Evolutionary conservation across 2,797 vertebrate species (phyloP), one percentile per base, ranked within the genome.

Genomic region (Mus minutoides): DNA sequence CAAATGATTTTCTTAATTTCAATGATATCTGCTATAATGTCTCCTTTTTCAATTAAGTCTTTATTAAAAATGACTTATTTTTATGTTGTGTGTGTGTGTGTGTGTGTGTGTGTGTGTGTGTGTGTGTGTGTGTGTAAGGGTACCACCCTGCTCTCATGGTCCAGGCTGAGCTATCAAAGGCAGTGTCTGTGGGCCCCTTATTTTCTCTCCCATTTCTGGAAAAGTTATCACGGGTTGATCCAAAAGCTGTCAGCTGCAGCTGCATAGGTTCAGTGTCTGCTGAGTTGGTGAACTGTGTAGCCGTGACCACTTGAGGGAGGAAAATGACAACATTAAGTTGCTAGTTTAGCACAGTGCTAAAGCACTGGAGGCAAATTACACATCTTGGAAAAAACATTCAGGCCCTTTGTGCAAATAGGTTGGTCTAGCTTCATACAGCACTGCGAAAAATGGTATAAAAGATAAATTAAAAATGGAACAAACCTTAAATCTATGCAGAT

Each of bases 401-500:
- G 31, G 6, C 24, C 40, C 46, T 88, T 91, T 79, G 29, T 78
- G 85, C 56, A 94, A 85, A 80, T 0, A 93, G 37, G 11, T 13
- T 89, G 1, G 77, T 52, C 96, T 64, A 89, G 31, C 40, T 90
- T 90, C 58, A 75, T 17, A 71, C 31, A 78, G 67, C 56, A 88
- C 24, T 82, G 46, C 64, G 84, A 77, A 75, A 75, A 86, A 0
- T 85, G 64, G 43, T 62, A 92, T 94, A 82, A 77, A 82, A 56
- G 11, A 67, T 26, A 79, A 3, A 92, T 0, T 78, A 22, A 92
- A 94, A 96, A 87, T 54, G 7, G 67, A 93, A 40, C 69, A 73
- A 88, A 93, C 56, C n/a, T 78, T 89, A 54, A 90, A 93, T 19
- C 34, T 54, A 79, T 17, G 60, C 56, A 86, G 49, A 95, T 78